Evolutionary conservation across 2,797 vertebrate genomes (phyloP), one percentile per base, ranked within the genome.

Genomic region (Poeciliopsis presidionis): DNA sequence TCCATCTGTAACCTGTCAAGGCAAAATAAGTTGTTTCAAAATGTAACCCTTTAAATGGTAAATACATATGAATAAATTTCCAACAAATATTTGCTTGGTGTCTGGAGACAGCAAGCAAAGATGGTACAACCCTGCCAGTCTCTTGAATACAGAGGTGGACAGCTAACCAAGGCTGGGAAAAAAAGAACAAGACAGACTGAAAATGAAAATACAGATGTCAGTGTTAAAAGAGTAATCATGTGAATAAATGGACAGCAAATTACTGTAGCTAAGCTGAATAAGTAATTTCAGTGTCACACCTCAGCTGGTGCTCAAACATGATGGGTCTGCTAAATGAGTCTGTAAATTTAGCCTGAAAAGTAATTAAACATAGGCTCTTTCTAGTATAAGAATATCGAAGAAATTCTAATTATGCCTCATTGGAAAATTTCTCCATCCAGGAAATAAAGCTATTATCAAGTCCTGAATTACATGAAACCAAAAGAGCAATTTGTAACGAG

Each of bases 401-500:
- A 90, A 83, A 89, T 85, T 90, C 85, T 89, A 92, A 94, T 93
- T 93, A 94, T 80, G 85, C 75, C 73, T 86, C 82, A 81, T 78
- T 88, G 83, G 73, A 74, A 87, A 91, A 89, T 87, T 79, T 91
- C 82, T 89, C 86, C 85, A 89, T 92, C 86, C 81, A 86, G 74
- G 81, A 91, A 92, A 88, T 88, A 90, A 88, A 90, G 90, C 86
- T 80, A 92, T 92, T 89, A 94, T 92, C 89, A 90, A 80, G 86
- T 91, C 85, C 41, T 83, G 84, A 91, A 94, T 94, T 90, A 88
- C 88, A 86, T 57, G 75, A 87, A 91, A 90, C 88, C 88, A 91
- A 92, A 92, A 89, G 89, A 91, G 87, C 87, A 91, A 93, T 89
- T 93, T 93, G 88, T 94, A 88, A 91, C 87, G 75, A 81, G 86